Conservation (phyloP, 2,888 invertebrate genomes). For the Malachius bipustulatus region DNA sequence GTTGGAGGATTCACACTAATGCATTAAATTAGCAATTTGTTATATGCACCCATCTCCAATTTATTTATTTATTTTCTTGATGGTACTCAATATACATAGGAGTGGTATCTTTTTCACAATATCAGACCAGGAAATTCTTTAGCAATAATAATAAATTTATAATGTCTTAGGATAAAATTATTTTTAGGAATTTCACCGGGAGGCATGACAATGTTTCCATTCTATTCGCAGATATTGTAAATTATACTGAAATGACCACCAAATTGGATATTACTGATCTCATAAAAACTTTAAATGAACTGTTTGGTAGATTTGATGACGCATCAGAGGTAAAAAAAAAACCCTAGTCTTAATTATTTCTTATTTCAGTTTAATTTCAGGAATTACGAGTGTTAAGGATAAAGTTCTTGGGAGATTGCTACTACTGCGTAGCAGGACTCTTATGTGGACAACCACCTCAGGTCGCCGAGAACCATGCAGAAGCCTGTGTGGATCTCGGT, state of each 20-base stretch:
- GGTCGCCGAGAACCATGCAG: slow-evolving; percentile 68
- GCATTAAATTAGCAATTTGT: no score
- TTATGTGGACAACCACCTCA: no score
- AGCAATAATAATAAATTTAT: no score
- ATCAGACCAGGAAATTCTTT: no score
- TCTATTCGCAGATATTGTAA: slow-evolving; percentile 86
- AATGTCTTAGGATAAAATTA: no score
- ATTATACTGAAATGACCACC: slow-evolving; percentile 80
- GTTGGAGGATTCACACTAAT: no score
- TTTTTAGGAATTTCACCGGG: slow-evolving; percentile 51
- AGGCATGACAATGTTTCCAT: slow-evolving; percentile 82
- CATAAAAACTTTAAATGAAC: slow-evolving; percentile 78
- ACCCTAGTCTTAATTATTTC: neutral
- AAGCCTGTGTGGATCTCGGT: slow-evolving; percentile 80
- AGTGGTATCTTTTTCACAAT: no score
- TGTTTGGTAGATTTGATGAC: slow-evolving; percentile 85
- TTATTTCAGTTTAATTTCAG: slow-evolving; percentile 35
- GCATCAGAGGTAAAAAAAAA: slow-evolving; percentile 59
- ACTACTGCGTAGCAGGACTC: slow-evolving; percentile 84
- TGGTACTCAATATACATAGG: no score
- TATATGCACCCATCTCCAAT: no score
- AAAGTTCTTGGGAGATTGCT: slow-evolving; percentile 89
- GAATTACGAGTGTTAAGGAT: slow-evolving; percentile 70
- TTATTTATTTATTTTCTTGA: no score
- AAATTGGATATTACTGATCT: slow-evolving; percentile 63